Evolutionary conservation across 2,113 vertebrate genomes (phyloP).

Genomic region (Austrofundulus limnaeus): DNA sequence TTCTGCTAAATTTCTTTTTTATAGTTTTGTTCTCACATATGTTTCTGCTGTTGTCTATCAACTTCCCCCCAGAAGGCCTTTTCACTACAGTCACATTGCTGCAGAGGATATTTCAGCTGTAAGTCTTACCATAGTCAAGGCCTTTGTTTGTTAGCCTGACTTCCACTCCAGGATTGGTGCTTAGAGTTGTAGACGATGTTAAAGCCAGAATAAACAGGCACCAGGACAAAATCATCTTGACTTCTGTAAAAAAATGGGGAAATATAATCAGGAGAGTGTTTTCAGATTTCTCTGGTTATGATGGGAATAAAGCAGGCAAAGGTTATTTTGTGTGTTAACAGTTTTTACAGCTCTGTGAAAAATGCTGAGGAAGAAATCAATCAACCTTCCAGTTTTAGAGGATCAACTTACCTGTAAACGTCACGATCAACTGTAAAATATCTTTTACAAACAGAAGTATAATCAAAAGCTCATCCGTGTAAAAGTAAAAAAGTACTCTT

Average conservation of each 20-base stretch:
- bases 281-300: background rate
- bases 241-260: constrained; percentile 16
- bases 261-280: background rate
- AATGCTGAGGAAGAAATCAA: background rate
- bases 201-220: constrained; percentile 59
- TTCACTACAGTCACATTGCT: rapidly evolving
- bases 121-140: constrained; percentile 74
- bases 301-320: background rate
- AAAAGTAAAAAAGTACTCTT: too few relatives aligned
- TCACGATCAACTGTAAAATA: background rate
- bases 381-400: background rate
- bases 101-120: background rate
- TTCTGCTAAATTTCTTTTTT: too few relatives aligned
- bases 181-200: constrained; percentile 22
- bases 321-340: background rate
- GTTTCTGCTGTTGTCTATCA: too few relatives aligned
- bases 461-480: too few relatives aligned
- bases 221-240: constrained; percentile 58
- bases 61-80: too few relatives aligned
- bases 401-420: background rate
- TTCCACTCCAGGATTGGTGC: constrained; percentile 70
- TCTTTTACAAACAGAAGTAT: too few relatives aligned
- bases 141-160: constrained; percentile 73
- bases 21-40: too few relatives aligned
- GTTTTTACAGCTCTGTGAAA: background rate